Base-by-base conservation (phyloP, 2,888 invertebrate genomes). In the Stomorhina lunata region DNA sequence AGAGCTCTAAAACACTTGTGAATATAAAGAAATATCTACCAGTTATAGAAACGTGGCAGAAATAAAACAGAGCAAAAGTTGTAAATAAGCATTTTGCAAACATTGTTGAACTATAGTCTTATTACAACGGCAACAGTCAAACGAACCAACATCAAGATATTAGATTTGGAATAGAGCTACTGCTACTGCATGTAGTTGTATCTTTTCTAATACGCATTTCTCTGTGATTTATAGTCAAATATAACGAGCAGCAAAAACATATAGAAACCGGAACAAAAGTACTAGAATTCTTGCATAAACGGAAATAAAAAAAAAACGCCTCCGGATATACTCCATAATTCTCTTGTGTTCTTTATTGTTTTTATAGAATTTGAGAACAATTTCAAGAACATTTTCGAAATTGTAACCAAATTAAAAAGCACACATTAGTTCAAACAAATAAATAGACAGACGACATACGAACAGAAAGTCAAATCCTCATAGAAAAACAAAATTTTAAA, bases 231-330 rank as follows among this genome's bases (percentile, higher is more conserved):
- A 65, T 65, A 69, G 75, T 29, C 63, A 27, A 57, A 72, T 32
- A 59, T 22, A 69, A 72, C 66, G 43, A 71, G 40, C 59, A 72
- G 61, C 73, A 78, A 25, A 72, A 81, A 78, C 45, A 81, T 72
- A 59, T 73, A 59, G 7, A 29, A 75, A 76, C 55, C 57, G 53
- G 40, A 76, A 78, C 43, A 63, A 53, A 45, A 83, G 22, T 22
- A 61, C 43, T 40, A 66, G 68, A 80, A 32, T 66, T 55, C 17
- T 50, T 53, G 10, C 17, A 12, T 40, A 59, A 68, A 43, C 32
- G 63, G 40, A 80, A 43, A 61, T 15, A 69, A 57, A 73, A 69
- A 29, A 63, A 37, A 69, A 75, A 75, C 80, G 73, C 80, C 80
- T 69, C 15, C 63, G 69, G 80, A 53, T 80, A 69, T 53, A 61